Evolutionary conservation across 2,113 vertebrate species (phyloP), one percentile per base, ranked within the genome.

Genomic region (Brachyistius frenatus): DNA sequence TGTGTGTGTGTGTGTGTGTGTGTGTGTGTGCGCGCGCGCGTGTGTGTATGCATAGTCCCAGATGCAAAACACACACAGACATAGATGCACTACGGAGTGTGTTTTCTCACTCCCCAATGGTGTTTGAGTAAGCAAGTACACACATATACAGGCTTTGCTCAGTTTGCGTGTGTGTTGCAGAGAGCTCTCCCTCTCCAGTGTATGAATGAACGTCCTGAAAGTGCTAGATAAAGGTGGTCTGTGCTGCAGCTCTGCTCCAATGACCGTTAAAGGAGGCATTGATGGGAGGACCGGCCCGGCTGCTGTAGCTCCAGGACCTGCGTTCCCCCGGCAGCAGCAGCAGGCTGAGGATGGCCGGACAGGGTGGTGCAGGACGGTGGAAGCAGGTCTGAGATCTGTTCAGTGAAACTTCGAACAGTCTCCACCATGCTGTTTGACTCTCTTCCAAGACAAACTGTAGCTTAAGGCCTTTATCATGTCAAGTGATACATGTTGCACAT

Each of bases 141-240:
- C 87, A 86, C 79, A 82, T 52, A 76, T 10, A 73, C 67, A 75
- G 66, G 71, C 67, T 76, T 70, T 82, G 32, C 78, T 73, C 74
- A 81, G 77, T 83, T 10, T 78, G 60, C 74, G 55, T 78, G 71
- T 64, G 46, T 76, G 52, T 73, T 84, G 76, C 84, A 91, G 88
- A 85, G 83, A 80, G 75, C 71, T 73, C 78, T 73, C 76, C 73
- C 78, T 79, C 84, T 81, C 86, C 32, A 31, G 79, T 86, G 70
- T 69, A 94, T 95, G 94, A 95, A 94, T 93, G 91, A 91, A 80
- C 80, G 87, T 91, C 88, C 93, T 92, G 87, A 94, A 84, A 84
- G 80, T 35, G 84, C 77, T 47, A 86, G 81, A 95, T 93, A 95
- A 95, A 94, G 93, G 87, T 92, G 90, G 91, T 93, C 93, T 95